These are phyloP conservation scores for Drosophila paracracens DNA, from an alignment of 2,888 invertebrate genomes.

Conservation along the genomic window DNA sequence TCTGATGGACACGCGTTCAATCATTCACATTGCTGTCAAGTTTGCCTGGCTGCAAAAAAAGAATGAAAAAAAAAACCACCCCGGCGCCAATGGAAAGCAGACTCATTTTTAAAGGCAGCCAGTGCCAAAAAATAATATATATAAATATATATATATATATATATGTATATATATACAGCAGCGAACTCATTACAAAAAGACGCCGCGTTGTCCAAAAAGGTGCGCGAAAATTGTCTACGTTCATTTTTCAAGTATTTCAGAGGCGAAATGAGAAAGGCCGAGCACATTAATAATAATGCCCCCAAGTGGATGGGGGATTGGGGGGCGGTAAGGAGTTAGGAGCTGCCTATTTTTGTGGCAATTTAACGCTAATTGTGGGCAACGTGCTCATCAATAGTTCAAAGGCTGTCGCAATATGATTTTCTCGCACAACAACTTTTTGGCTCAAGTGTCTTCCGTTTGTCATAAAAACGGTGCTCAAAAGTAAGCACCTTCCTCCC, in stretches of 20 bases:
- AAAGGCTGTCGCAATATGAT: constrained; percentile 57
- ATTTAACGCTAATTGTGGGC: constrained; percentile 65
- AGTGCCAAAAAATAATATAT: constrained; percentile 48
- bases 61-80: constrained; percentile 11
- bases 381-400: constrained; percentile 77
- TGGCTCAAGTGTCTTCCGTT: constrained; percentile 74
- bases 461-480: constrained; percentile 69
- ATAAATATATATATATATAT: background rate
- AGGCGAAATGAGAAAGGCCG: constrained; percentile 46
- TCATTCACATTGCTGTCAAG: constrained; percentile 78
- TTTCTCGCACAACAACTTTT: constrained; percentile 58
- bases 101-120: constrained; percentile 51
- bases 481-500: constrained; percentile 13
- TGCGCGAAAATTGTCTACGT: constrained; percentile 62
- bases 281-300: constrained; percentile 71
- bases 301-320: constrained; percentile 4
- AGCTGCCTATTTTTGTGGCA: constrained; percentile 21
- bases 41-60: constrained; percentile 54
- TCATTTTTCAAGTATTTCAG: constrained; percentile 73
- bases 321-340: background rate
- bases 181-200: constrained; percentile 67
- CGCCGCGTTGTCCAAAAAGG: constrained; percentile 51
- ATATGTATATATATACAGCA: constrained; percentile 18
- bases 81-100: constrained; percentile 32
- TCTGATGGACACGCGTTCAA: constrained; percentile 81